A percentile compares a stretch with the other conserved stretches of the same genome.
Evolutionary conservation across 92 coral and sea anemone species (phyloP).

Genomic region (Metridium senile): DNA sequence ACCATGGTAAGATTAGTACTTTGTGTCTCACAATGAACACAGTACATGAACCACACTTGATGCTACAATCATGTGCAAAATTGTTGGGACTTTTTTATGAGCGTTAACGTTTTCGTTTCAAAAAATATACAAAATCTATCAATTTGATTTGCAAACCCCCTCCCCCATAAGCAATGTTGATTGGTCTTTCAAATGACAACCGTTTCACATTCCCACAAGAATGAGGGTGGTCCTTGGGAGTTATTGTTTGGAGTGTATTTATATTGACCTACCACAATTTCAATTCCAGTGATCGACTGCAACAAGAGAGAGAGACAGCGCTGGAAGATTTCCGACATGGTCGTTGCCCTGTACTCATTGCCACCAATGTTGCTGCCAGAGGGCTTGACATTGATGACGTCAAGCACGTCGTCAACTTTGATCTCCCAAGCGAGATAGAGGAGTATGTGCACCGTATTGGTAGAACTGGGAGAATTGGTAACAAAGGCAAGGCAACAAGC

Average conservation of each 20-base stretch:
- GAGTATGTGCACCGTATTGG: conserved; percentile 94
- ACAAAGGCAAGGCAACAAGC: conserved; percentile 82
- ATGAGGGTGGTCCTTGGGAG: no score
- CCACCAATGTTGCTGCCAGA: conserved; percentile 95
- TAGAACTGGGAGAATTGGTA: conserved; percentile 94
- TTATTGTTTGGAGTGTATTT: background rate
- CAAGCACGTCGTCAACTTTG: conserved; percentile 90
- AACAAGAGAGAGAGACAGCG: conserved; percentile 87
- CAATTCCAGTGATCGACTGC: conserved; percentile 74
- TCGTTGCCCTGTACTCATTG: conserved; percentile 81
- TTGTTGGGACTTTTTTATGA: no score
- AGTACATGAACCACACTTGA: no score
- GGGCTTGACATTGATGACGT: conserved; percentile 90
- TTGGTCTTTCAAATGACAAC: no score
- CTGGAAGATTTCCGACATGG: conserved; percentile 86
- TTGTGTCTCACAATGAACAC: no score
- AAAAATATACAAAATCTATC: no score
- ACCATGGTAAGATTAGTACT: no score
- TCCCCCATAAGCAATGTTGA: no score
- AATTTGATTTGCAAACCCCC: no score
- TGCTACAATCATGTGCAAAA: no score
- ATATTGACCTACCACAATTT: background rate
- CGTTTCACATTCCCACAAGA: no score
- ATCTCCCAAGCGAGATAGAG: conserved; percentile 80
- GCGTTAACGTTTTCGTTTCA: no score